Conservation (phyloP, 2,113 vertebrate genomes). For the Gasterosteus nipponicus region DNA sequence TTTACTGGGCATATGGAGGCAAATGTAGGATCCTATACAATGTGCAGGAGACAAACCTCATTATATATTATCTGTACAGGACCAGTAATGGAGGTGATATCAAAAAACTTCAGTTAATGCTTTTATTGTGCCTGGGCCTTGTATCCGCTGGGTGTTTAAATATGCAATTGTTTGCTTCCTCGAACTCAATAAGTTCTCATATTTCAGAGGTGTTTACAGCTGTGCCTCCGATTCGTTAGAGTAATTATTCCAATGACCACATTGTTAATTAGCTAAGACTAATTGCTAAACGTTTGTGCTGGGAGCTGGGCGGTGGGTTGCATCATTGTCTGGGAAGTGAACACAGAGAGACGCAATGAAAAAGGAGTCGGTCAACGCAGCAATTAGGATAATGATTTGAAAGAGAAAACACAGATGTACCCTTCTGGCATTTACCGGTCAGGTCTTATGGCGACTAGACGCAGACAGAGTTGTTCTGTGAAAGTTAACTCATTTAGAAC, state of each 20-base stretch:
- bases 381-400: constrained; percentile 63
- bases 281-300: constrained; percentile 28
- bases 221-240: constrained; percentile 27
- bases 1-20: background rate
- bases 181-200: background rate
- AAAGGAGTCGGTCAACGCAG: constrained; percentile 22
- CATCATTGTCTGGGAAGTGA: constrained; percentile 38
- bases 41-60: background rate
- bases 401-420: constrained; percentile 59
- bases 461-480: constrained; percentile 11
- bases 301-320: constrained; percentile 33
- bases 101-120: background rate
- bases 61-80: background rate
- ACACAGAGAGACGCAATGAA: background rate
- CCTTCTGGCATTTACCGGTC: constrained; percentile 44
- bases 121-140: background rate
- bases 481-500: constrained; percentile 26
- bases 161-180: background rate
- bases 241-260: constrained; percentile 51
- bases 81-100: background rate
- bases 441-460: constrained; percentile 23
- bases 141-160: background rate
- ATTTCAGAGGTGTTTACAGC: background rate
- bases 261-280: constrained; percentile 66
- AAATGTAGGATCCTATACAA: background rate